Percentiles rank a stretch among this genome's conserved stretches.
phyloP scores from a whole-genome alignment of 2,113 vertebrate genomes.

The Arvicanthis niloticus region DNA sequence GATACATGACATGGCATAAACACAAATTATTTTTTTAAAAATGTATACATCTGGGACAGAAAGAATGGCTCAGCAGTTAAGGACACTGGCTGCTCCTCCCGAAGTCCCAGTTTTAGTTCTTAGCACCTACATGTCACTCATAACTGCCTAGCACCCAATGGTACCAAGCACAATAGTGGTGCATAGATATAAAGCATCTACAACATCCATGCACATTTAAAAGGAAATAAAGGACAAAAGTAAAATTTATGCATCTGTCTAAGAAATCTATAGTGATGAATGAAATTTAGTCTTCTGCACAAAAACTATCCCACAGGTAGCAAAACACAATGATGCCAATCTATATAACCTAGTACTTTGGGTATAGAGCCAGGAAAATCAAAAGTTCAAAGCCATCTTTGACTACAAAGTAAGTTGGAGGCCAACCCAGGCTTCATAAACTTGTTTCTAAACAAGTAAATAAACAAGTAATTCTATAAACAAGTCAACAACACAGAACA shows the following conservation, averaged over 20 bases:
- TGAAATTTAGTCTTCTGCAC: slow-evolving; percentile 25
- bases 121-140: neutral
- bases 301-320: slow-evolving; percentile 1
- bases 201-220: neutral
- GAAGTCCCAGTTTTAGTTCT: neutral
- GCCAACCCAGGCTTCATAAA: neutral
- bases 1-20: neutral
- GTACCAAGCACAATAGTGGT: neutral
- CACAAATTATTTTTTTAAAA: neutral
- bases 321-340: neutral
- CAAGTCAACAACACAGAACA: slow-evolving; percentile 35
- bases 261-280: slow-evolving; percentile 19
- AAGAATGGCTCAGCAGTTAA: neutral
- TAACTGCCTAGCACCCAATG: neutral
- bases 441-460: neutral
- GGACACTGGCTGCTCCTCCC: neutral
- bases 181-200: neutral
- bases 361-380: neutral
- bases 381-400: neutral
- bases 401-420: neutral
- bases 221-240: neutral
- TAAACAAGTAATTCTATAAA: neutral
- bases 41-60: neutral
- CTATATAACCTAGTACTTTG: neutral
- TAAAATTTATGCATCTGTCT: neutral